phyloP scores from a whole-genome alignment of 2,888 invertebrate genomes.

The Chymomyza procnemis region DNA sequence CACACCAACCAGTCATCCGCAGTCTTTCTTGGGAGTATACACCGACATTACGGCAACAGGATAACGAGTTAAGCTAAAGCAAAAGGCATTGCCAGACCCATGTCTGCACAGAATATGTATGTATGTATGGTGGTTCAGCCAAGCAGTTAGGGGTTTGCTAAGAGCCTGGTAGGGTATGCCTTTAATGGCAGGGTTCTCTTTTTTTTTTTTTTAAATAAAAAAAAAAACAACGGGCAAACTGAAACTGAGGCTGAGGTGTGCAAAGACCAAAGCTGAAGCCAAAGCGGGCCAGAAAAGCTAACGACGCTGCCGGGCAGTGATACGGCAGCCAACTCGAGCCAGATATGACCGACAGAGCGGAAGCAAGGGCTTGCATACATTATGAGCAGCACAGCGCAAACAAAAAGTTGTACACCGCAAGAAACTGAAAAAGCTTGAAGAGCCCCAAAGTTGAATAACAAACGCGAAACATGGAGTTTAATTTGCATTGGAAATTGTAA shows the following conservation, averaged over 20 bases:
- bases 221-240: neutral
- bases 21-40: neutral
- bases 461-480: too few relatives aligned
- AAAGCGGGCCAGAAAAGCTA: neutral
- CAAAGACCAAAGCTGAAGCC: neutral
- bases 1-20: neutral
- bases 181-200: slow-evolving; percentile 2
- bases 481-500: too few relatives aligned
- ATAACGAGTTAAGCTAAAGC: slow-evolving; percentile 18
- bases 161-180: neutral
- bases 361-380: slow-evolving; percentile 6
- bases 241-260: neutral
- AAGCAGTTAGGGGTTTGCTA: neutral
- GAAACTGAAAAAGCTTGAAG: neutral
- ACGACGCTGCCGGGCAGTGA: slow-evolving; percentile 1
- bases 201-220: slow-evolving; percentile 8
- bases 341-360: neutral
- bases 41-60: slow-evolving; percentile 13
- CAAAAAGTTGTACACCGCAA: neutral
- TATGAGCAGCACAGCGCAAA: neutral
- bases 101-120: neutral
- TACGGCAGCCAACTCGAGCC: neutral
- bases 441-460: neutral
- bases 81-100: neutral
- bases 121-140: neutral